phyloP scores from a whole-genome alignment of 1,140 invertebrate species.

The Drosophila littoralis region DNA sequence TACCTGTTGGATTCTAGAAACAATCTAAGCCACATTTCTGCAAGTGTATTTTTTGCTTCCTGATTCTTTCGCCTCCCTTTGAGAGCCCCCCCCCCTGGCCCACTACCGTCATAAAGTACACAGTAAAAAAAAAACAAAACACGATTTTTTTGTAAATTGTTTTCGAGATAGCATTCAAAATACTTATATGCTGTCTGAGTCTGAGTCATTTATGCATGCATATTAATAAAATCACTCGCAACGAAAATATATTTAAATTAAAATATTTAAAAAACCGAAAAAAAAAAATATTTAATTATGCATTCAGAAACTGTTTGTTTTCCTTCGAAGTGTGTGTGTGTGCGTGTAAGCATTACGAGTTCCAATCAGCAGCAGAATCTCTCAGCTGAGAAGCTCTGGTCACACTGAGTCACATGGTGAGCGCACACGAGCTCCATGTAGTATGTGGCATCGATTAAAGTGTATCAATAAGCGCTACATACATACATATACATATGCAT shows the following conservation, averaged over 20 bases:
- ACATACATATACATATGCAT: constrained; percentile 22
- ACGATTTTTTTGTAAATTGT: not conserved
- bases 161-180: not conserved
- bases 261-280: not conserved
- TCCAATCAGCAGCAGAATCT: constrained; percentile 12
- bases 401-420: constrained; percentile 58
- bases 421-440: constrained; percentile 60
- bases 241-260: not conserved
- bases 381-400: constrained; percentile 1
- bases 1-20: too few species aligned
- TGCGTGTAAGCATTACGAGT: not conserved
- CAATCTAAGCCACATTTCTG: too few species aligned
- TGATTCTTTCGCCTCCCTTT: too few species aligned
- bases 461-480: constrained; percentile 48
- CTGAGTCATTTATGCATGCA: not conserved
- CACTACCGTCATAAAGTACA: constrained; percentile 23
- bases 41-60: too few species aligned
- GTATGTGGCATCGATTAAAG: constrained; percentile 49
- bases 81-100: not conserved
- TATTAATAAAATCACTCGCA: not conserved
- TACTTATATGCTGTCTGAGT: not conserved
- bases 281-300: constrained; percentile 2
- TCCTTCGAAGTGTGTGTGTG: not conserved
- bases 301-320: not conserved
- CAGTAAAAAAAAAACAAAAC: not conserved